These are phyloP conservation scores for Corythoichthys intestinalis DNA, from an alignment of 2,113 vertebrate genomes.

Conservation along the genomic window DNA sequence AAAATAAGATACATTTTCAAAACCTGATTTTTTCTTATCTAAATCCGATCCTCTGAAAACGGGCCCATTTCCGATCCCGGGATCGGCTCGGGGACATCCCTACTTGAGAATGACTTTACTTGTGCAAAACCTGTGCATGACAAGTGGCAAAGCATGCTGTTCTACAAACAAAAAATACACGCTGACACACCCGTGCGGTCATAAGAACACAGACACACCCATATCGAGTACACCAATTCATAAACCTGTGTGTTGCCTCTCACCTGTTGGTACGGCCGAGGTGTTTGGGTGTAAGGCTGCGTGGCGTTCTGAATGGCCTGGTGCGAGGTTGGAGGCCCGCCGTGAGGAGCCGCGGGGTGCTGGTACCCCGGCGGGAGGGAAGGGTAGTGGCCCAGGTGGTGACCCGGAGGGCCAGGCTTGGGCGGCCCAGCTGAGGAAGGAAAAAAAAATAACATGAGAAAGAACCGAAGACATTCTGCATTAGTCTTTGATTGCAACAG, in stretches of 20 bases:
- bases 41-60: neutral
- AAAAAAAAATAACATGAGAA: neutral
- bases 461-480: neutral
- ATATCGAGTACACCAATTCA: neutral
- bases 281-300: constrained; percentile 77
- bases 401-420: constrained; percentile 72
- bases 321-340: constrained; percentile 63
- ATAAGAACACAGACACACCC: neutral
- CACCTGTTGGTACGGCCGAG: constrained; percentile 86
- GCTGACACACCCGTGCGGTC: neutral
- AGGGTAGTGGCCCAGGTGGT: constrained; percentile 84
- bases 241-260: neutral
- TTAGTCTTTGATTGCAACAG: constrained; percentile 2
- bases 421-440: constrained; percentile 52
- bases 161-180: neutral
- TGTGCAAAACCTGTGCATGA: neutral
- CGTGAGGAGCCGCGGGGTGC: constrained; percentile 65
- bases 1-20: neutral
- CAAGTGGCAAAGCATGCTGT: neutral
- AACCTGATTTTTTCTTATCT: no score
- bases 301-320: constrained; percentile 66
- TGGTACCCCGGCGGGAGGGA: constrained; percentile 87
- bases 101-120: neutral
- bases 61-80: neutral
- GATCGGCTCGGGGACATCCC: neutral